Evolutionary conservation across 2,888 invertebrate species (phyloP).

Genomic region (Campoplex nolae): DNA sequence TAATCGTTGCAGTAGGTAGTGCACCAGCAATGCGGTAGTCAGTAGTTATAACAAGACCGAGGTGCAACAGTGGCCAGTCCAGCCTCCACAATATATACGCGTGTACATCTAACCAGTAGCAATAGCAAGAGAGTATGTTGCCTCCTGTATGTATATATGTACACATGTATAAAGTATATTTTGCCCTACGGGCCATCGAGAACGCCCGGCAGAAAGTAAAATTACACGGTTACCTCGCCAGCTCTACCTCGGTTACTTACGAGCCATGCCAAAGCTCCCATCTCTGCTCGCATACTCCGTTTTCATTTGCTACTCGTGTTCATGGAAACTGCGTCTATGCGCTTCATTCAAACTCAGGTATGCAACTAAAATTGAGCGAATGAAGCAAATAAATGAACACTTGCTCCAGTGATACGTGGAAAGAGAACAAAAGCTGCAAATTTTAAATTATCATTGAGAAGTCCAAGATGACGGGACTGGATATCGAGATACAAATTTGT

Average conservation of each 20-base stretch:
- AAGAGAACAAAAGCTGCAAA: background rate
- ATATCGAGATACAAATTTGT: background rate
- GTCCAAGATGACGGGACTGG: background rate
- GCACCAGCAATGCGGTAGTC: slow-evolving; percentile 63
- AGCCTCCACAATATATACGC: slow-evolving; percentile 28
- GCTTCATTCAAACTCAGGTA: background rate
- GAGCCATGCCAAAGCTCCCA: slow-evolving; percentile 48
- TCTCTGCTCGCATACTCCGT: slow-evolving; percentile 3
- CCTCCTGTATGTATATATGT: slow-evolving; percentile 16
- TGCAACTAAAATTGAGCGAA: background rate
- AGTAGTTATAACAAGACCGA: slow-evolving; percentile 63
- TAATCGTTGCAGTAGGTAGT: slow-evolving; percentile 66
- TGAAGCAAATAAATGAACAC: background rate
- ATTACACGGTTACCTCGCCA: slow-evolving; percentile 75
- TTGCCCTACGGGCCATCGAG: slow-evolving; percentile 70
- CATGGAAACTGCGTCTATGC: background rate
- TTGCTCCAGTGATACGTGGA: background rate
- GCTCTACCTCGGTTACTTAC: slow-evolving; percentile 57
- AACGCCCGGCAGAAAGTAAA: slow-evolving; percentile 74
- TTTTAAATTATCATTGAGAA: background rate
- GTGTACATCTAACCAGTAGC: slow-evolving; percentile 57
- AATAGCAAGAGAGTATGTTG: slow-evolving; percentile 61
- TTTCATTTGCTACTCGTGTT: slow-evolving; percentile 54
- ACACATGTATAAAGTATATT: slow-evolving; percentile 50
- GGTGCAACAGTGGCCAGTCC: slow-evolving; percentile 39